A percentile compares a stretch with the other conserved stretches of the same genome.
phyloP scores from a whole-genome alignment of 2,888 invertebrate species.

The Microctonus hyperodae region DNA sequence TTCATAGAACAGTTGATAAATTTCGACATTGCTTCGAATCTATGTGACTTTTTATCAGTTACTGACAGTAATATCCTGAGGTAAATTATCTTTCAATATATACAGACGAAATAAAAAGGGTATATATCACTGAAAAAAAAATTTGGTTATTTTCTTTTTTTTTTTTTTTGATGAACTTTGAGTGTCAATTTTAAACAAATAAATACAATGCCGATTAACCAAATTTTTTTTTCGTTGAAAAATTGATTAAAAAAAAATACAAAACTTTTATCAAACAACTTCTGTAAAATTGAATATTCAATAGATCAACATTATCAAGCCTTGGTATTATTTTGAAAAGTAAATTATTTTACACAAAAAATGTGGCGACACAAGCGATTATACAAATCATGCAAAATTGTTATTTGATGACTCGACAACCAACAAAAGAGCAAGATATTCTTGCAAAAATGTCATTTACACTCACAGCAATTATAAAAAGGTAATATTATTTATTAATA shows the following conservation, averaged over 20 bases:
- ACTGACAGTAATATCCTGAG: background rate
- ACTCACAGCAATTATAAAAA: background rate
- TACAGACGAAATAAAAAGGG: too few species aligned
- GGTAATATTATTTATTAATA: background rate
- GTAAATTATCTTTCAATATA: background rate
- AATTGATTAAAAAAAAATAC: too few species aligned
- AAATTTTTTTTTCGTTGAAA: too few species aligned
- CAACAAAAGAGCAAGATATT: constrained; percentile 12
- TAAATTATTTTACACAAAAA: constrained; percentile 40
- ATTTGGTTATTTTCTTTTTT: too few species aligned
- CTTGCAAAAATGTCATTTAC: background rate
- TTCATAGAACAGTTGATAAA: background rate
- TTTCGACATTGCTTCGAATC: background rate
- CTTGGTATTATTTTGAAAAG: constrained; percentile 31
- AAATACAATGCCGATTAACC: too few species aligned
- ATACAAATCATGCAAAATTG: constrained; percentile 39
- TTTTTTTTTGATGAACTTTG: too few species aligned
- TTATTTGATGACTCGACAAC: constrained; percentile 33
- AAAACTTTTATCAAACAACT: too few species aligned
- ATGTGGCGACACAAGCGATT: constrained; percentile 34
- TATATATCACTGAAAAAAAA: too few species aligned
- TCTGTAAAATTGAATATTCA: background rate
- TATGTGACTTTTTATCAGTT: background rate
- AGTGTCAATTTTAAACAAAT: too few species aligned
- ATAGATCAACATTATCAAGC: constrained; percentile 36